phyloP scores from a whole-genome alignment of 2,113 vertebrate genomes.

The Lophura nycthemera region DNA sequence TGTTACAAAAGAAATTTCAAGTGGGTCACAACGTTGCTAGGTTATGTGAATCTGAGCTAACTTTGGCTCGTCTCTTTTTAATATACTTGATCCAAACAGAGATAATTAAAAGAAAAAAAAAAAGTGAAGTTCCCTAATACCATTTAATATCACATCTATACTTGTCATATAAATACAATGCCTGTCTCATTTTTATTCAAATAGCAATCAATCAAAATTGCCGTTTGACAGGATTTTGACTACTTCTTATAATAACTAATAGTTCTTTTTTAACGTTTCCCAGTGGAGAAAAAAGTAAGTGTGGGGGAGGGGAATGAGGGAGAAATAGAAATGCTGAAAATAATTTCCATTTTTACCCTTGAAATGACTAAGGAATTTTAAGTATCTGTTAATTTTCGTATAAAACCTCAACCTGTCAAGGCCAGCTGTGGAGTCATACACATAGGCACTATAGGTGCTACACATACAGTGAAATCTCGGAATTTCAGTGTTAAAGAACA shows the following conservation, averaged over 20 bases:
- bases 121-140: background rate
- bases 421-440: background rate
- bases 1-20: slow-evolving; percentile 29
- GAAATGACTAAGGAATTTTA: background rate
- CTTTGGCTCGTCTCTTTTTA: slow-evolving; percentile 38
- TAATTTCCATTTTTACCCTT: background rate
- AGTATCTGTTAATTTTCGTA: background rate
- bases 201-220: slow-evolving; percentile 57
- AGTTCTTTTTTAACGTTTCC: slow-evolving; percentile 26
- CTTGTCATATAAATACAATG: slow-evolving; percentile 49
- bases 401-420: background rate
- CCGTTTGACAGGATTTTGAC: slow-evolving; percentile 51
- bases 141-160: background rate
- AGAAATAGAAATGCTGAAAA: background rate
- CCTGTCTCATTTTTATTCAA: slow-evolving; percentile 52
- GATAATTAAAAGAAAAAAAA: background rate
- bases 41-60: slow-evolving; percentile 48
- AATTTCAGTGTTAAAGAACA: background rate
- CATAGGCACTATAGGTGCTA: background rate
- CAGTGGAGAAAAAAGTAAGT: background rate
- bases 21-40: slow-evolving; percentile 24
- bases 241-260: slow-evolving; percentile 15
- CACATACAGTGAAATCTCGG: background rate
- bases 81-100: slow-evolving; percentile 50
- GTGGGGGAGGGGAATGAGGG: background rate